phyloP scores from a whole-genome alignment of 2,888 invertebrate genomes.

The Agrotis segetum region DNA sequence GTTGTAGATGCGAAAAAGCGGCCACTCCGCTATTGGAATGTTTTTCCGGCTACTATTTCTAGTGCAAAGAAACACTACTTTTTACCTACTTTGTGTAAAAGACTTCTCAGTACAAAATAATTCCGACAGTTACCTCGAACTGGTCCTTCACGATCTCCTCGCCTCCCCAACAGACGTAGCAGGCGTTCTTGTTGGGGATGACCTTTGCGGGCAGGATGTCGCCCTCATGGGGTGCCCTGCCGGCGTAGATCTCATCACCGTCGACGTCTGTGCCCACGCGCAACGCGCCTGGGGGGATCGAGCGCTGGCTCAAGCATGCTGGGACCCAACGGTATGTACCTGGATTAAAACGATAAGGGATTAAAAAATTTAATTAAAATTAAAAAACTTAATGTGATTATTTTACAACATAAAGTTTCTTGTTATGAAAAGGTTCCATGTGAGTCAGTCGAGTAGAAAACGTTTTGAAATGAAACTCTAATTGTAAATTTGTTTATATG shows the following conservation, averaged over 20 bases:
- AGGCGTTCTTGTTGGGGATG: conserved; percentile 92
- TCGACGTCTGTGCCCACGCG: conserved; percentile 93
- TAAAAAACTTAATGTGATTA: conserved; percentile 14
- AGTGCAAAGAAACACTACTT: conserved; percentile 10
- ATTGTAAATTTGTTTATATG: background rate
- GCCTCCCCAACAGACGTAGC: conserved; percentile 92
- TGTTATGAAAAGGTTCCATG: conserved; percentile 5
- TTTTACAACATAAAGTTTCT: background rate
- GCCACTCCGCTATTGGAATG: background rate
- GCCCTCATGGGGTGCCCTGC: conserved; percentile 92
- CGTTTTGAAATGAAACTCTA: background rate
- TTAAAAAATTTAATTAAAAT: conserved; percentile 23
- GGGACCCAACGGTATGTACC: conserved; percentile 90
- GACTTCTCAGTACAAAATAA: background rate
- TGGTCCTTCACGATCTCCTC: conserved; percentile 92
- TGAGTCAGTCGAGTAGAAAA: background rate
- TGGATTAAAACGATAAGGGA: conserved; percentile 56
- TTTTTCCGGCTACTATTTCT: conserved; percentile 8
- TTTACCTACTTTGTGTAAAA: conserved; percentile 2
- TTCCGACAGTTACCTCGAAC: conserved; percentile 89
- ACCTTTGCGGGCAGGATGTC: conserved; percentile 93
- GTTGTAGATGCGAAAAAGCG: conserved; percentile 5
- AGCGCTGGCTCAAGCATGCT: conserved; percentile 86
- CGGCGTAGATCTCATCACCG: conserved; percentile 94
- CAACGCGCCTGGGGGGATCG: conserved; percentile 87